phyloP scores from a whole-genome alignment of 2,113 vertebrate genomes.

The Clinocottus analis region DNA sequence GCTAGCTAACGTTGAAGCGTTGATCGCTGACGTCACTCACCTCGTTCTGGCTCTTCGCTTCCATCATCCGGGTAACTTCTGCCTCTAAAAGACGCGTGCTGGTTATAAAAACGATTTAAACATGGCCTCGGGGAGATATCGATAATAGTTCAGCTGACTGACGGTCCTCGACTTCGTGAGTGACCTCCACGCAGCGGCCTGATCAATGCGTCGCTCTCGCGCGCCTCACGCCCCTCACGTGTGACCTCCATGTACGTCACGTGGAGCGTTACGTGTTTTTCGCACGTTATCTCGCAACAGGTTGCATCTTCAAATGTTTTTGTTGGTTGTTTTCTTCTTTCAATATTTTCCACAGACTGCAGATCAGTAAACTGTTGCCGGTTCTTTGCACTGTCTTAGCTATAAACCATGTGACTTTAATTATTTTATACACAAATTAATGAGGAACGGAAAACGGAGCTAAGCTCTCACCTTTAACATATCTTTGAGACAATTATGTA shows the following conservation, averaged over 20 bases:
- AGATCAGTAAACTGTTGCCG: no score
- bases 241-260: neutral
- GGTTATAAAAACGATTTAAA: no score
- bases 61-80: neutral
- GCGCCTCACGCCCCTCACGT: neutral
- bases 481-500: no score
- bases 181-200: neutral
- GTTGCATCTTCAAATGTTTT: neutral
- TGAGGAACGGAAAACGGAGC: no score
- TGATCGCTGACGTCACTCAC: neutral
- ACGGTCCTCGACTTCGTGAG: neutral
- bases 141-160: neutral
- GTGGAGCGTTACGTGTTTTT: neutral
- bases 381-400: no score
- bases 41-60: neutral
- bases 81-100: no score
- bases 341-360: neutral
- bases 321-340: neutral
- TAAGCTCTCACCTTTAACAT: no score
- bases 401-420: no score
- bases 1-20: no score
- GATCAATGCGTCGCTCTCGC: neutral
- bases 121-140: no score
- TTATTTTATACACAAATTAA: no score
- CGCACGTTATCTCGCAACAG: neutral